Base-by-base conservation (phyloP, 2,113 vertebrate genomes). In the Limanda limanda region DNA sequence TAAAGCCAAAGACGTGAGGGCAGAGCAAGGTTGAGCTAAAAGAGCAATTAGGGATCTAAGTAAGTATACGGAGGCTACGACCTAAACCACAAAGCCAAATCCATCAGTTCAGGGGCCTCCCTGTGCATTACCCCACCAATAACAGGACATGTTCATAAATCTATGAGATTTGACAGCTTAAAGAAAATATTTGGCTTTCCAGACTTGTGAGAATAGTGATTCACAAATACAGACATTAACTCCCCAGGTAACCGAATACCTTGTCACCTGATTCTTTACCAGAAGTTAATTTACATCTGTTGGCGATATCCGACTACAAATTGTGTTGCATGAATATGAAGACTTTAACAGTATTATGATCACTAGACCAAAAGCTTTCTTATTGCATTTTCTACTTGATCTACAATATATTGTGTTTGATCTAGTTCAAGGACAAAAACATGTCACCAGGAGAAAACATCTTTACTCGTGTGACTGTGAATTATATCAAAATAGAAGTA, bases 31-130 rank as follows among this genome's bases (percentile, higher is more conserved):
- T 24, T 47, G 45, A 60, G 24, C n/a, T 48, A 48, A 54, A 23
- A 45, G 10, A 58, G 25, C 40, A 73, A 27, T 78, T 37, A 20
- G 48, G 24, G n/a, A 55, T 61, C 10, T 57, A 57, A 17, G 24
- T 57, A 15, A 24, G 56, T 5, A 17, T 12, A 23, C 21, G 2
- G 10, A 21, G 54, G 21, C n/a, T 23, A 56, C 21, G n/a, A 3
- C 21, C n/a, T n/a, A 21, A 58, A 64, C n/a, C 37, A 10, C 25
- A 51, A 58, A 37, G 48, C 3, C 48, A 48, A 58, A 64, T 11
- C 11, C 20, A 7, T 48, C 9, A 59, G 24, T 5, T 40, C 40
- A 31, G 17, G 45, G 37, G 18, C 18, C 15, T 51, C 47, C 14
- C 12, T 17, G 45, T 17, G 12, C 14, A 47, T 47, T 47, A 47